Evolutionary conservation across 2,113 vertebrate genomes (phyloP).

Genomic region (Lepus americanus): DNA sequence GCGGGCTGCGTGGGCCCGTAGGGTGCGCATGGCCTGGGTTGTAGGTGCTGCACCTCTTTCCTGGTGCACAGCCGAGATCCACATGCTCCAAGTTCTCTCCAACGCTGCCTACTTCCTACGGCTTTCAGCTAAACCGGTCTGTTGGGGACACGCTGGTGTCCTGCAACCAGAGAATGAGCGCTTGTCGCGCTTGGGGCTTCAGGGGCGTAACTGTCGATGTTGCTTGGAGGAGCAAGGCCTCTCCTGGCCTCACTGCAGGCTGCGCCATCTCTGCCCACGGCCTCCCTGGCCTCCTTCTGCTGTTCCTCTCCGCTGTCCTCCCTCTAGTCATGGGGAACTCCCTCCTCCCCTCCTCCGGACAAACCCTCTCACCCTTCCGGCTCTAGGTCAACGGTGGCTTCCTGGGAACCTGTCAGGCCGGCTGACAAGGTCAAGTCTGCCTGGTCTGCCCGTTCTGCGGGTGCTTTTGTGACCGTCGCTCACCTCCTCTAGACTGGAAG

Average conservation of each 20-base stretch:
- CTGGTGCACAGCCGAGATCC: too few relatives aligned
- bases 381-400: not conserved
- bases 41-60: too few relatives aligned
- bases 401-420: not conserved
- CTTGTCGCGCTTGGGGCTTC: not conserved
- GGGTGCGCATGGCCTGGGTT: too few relatives aligned
- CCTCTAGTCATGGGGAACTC: not conserved
- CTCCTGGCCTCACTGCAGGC: not conserved
- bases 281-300: not conserved
- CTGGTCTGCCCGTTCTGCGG: not conserved
- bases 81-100: too few relatives aligned
- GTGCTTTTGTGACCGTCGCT: not conserved
- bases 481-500: not conserved
- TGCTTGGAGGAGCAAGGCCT: not conserved
- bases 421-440: too few relatives aligned
- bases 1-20: too few relatives aligned
- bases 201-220: accelerated
- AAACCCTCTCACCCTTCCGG: not conserved
- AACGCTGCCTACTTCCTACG: too few relatives aligned
- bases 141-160: too few relatives aligned
- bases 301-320: too few relatives aligned
- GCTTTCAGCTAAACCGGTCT: too few relatives aligned
- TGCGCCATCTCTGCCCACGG: not conserved
- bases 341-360: not conserved
- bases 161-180: not conserved